These are phyloP conservation scores for Drosophila sucinea DNA, from an alignment of 1,140 invertebrate genomes.

Conservation along the genomic window DNA sequence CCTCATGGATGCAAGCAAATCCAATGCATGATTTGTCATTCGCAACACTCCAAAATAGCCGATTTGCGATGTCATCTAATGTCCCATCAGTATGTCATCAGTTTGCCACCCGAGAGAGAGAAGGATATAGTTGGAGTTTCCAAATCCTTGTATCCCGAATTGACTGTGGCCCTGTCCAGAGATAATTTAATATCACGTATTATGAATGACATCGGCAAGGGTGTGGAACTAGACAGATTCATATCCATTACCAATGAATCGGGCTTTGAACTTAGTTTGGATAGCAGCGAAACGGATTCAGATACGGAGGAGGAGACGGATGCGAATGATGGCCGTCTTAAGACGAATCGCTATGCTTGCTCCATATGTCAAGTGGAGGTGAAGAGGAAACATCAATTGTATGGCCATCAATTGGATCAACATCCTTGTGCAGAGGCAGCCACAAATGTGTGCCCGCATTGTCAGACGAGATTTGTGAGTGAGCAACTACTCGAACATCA, in stretches of 20 bases:
- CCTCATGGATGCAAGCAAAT: slow-evolving; percentile 74
- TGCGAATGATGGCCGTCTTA: neutral
- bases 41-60: slow-evolving; percentile 63
- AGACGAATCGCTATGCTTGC: slow-evolving; percentile 62
- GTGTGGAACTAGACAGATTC: slow-evolving; percentile 62
- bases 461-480: slow-evolving; percentile 62
- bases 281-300: slow-evolving; percentile 72
- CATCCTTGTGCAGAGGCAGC: slow-evolving; percentile 57
- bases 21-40: slow-evolving; percentile 76
- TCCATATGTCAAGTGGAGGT: slow-evolving; percentile 83
- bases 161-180: slow-evolving; percentile 18
- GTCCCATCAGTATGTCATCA: slow-evolving; percentile 49
- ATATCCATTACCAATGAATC: slow-evolving; percentile 73
- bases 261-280: slow-evolving; percentile 65
- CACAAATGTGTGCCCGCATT: slow-evolving; percentile 44
- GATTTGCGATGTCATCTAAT: slow-evolving; percentile 63
- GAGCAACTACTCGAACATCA: slow-evolving; percentile 64
- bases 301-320: slow-evolving; percentile 41
- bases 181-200: slow-evolving; percentile 52
- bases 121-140: slow-evolving; percentile 33
- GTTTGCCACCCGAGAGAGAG: slow-evolving; percentile 21
- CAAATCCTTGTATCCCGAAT: slow-evolving; percentile 61
- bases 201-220: slow-evolving; percentile 47
- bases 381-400: slow-evolving; percentile 70
- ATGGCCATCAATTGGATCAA: slow-evolving; percentile 61